These are phyloP conservation scores for Narcine bancroftii DNA, from an alignment of 2,113 vertebrate genomes.

Conservation along the genomic window DNA sequence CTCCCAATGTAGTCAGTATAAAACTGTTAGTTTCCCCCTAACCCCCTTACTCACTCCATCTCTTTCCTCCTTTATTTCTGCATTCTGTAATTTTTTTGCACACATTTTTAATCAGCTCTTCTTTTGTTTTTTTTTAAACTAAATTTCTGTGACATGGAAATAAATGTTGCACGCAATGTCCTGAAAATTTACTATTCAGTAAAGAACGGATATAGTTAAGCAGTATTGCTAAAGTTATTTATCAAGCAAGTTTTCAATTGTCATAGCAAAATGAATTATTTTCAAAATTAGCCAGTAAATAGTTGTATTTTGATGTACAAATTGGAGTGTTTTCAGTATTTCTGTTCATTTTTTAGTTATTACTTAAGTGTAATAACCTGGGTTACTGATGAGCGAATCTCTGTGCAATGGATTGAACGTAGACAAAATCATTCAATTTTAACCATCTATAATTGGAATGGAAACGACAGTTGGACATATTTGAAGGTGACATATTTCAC, in stretches of 20 bases:
- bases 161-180: not conserved
- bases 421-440: constrained; percentile 79
- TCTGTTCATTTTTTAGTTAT: constrained; percentile 61
- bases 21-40: not conserved
- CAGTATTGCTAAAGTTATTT: not conserved
- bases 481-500: constrained; percentile 59
- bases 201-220: not conserved
- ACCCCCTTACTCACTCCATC: not conserved
- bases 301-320: not conserved
- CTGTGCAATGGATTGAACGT: constrained; percentile 83
- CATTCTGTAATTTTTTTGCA: too few species aligned
- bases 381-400: constrained; percentile 74
- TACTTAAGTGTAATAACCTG: constrained; percentile 87
- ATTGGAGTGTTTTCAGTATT: constrained; percentile 40
- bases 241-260: not conserved
- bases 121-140: not conserved
- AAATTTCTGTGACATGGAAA: not conserved
- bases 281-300: not conserved
- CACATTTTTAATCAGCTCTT: not conserved
- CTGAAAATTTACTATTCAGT: not conserved
- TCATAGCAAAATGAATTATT: not conserved
- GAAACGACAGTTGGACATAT: constrained; percentile 65
- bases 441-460: constrained; percentile 75
- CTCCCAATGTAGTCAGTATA: not conserved
- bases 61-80: not conserved